Evolutionary conservation across 2,888 invertebrate species (phyloP).

Genomic region (Eupithecia subumbrata): DNA sequence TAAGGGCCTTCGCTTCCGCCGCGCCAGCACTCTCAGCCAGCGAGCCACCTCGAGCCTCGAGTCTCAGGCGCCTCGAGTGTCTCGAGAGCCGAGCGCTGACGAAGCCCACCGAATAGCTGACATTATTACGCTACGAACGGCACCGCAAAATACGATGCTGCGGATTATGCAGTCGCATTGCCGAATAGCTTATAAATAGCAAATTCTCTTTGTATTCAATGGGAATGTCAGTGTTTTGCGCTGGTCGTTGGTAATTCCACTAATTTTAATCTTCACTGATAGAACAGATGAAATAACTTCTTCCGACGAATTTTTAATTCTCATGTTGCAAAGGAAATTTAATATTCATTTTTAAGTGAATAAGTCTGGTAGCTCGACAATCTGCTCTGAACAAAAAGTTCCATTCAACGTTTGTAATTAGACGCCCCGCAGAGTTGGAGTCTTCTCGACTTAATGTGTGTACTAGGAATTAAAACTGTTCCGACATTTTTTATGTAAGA

Average conservation of each 20-base stretch:
- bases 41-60: conserved; percentile 66
- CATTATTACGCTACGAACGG: conserved; percentile 71
- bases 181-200: conserved; percentile 44
- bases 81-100: conserved; percentile 76
- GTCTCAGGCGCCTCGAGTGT: conserved; percentile 63
- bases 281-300: conserved; percentile 45
- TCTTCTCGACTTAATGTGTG: conserved; percentile 52
- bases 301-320: conserved; percentile 50
- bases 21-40: conserved; percentile 76
- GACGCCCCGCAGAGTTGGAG: conserved; percentile 59
- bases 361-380: conserved; percentile 71
- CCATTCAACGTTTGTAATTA: conserved; percentile 75
- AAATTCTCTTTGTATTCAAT: conserved; percentile 10
- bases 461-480: conserved; percentile 50
- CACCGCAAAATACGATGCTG: conserved; percentile 66
- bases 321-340: conserved; percentile 58
- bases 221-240: conserved; percentile 10
- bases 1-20: conserved; percentile 78
- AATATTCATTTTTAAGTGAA: conserved; percentile 74
- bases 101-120: conserved; percentile 75
- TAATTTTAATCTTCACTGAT: conserved; percentile 21
- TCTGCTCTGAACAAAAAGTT: conserved; percentile 72
- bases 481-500: conserved; percentile 35
- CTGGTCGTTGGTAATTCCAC: not conserved
- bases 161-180: conserved; percentile 60